Evolutionary conservation across 2,888 invertebrate species (phyloP).

Genomic region (Physocephala rufipes): DNA sequence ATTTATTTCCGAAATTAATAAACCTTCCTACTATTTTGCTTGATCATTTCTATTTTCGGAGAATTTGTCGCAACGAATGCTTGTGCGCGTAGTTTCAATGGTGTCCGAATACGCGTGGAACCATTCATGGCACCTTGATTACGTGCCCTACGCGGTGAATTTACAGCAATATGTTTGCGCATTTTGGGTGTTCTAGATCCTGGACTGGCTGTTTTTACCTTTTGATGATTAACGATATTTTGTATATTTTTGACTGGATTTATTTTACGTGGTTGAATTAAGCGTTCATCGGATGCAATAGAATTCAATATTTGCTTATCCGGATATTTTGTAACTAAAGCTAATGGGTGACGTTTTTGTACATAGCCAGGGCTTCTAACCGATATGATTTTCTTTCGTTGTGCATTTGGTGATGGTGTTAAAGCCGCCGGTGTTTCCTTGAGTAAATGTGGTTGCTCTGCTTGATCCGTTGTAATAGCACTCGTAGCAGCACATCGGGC

Average conservation of each 20-base stretch:
- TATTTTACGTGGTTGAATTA: conserved; percentile 28
- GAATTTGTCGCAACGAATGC: conserved; percentile 16
- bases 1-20: too few relatives aligned
- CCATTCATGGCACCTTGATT: conserved; percentile 19
- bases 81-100: neutral
- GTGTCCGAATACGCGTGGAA: conserved; percentile 1
- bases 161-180: conserved; percentile 39
- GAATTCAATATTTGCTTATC: conserved; percentile 41
- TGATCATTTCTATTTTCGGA: conserved; percentile 8
- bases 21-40: neutral
- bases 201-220: conserved; percentile 35
- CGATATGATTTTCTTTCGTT: neutral
- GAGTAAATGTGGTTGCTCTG: neutral
- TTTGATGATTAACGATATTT: conserved; percentile 32
- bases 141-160: conserved; percentile 41
- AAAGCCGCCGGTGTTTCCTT: neutral
- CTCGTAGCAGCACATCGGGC: too few relatives aligned
- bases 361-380: conserved; percentile 46
- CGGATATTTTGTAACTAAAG: conserved; percentile 39
- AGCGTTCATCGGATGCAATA: conserved; percentile 41
- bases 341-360: conserved; percentile 43
- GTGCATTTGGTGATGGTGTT: conserved; percentile 32
- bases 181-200: conserved; percentile 40
- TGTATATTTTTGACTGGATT: conserved; percentile 2
- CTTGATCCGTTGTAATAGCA: too few relatives aligned